A percentile compares a stretch with the other conserved stretches of the same genome.
Conservation (phyloP, 2,888 invertebrate species). For the Gisinianus flammeolus region DNA sequence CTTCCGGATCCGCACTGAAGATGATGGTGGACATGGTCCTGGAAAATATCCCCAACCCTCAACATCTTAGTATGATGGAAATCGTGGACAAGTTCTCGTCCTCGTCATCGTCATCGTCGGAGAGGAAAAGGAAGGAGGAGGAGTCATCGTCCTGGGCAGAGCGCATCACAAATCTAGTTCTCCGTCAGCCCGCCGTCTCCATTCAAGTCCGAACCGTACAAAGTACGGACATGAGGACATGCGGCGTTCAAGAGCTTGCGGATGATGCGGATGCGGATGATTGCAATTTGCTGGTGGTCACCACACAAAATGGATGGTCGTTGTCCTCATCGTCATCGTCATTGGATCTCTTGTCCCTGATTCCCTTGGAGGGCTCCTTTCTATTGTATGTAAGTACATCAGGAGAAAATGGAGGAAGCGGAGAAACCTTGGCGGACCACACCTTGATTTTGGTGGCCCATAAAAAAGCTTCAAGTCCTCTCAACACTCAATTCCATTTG, state of each 20-base stretch:
- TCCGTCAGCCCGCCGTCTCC: not conserved
- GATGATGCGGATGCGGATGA: not conserved
- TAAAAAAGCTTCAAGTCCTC: slow-evolving; percentile 70
- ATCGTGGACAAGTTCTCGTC: not conserved
- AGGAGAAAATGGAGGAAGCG: too few species aligned
- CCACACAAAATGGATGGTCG: not conserved
- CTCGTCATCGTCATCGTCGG: too few species aligned
- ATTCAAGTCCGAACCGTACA: too few species aligned
- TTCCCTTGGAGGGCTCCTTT: not conserved
- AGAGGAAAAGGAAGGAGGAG: too few species aligned
- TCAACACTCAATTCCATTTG: not conserved
- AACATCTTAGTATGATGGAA: slow-evolving; percentile 59
- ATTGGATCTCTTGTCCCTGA: not conserved
- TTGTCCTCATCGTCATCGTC: not conserved
- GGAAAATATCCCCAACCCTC: slow-evolving; percentile 61
- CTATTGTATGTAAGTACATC: not conserved
- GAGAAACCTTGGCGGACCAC: too few species aligned
- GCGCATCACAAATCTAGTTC: not conserved
- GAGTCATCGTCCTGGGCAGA: not conserved
- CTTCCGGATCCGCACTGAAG: slow-evolving; percentile 67
- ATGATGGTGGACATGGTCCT: slow-evolving; percentile 61
- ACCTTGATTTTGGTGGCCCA: slow-evolving; percentile 68
- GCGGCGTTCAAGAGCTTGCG: too few species aligned
- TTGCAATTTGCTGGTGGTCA: not conserved
- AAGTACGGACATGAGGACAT: too few species aligned